Conservation (phyloP, 1,140 invertebrate species). For the Antheraea pernyi region DNA sequence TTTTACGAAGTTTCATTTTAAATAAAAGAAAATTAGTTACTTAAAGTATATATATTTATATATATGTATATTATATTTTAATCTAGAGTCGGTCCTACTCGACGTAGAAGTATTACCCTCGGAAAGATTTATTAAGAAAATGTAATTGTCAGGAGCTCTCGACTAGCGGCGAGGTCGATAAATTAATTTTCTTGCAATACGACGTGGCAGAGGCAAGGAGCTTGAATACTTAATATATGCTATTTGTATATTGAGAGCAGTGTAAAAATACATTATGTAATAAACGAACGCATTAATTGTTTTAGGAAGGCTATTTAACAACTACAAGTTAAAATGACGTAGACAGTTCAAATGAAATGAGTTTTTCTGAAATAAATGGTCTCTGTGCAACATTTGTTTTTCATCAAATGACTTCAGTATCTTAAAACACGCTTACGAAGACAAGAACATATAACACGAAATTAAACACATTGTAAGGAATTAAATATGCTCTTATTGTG, state of each 20-base stretch:
- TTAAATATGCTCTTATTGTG: too few relatives aligned
- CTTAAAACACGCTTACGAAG: too few relatives aligned
- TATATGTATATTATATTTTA: too few relatives aligned
- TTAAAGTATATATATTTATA: too few relatives aligned
- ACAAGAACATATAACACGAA: too few relatives aligned
- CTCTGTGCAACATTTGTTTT: too few relatives aligned
- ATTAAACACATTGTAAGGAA: too few relatives aligned
- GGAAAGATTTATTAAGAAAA: constrained; percentile 44
- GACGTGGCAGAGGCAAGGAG: not conserved
- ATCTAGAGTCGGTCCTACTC: constrained; percentile 1
- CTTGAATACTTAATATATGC: not conserved
- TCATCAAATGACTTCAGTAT: too few relatives aligned
- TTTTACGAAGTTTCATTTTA: too few relatives aligned
- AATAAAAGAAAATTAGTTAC: too few relatives aligned
- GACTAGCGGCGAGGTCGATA: constrained; percentile 25
- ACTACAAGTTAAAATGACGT: not conserved
- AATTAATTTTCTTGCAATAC: constrained; percentile 34
- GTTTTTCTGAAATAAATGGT: too few relatives aligned
- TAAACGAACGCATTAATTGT: not conserved
- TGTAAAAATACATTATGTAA: not conserved
- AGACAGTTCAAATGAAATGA: too few relatives aligned
- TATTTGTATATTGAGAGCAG: not conserved
- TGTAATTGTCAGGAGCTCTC: constrained; percentile 29
- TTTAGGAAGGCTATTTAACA: not conserved
- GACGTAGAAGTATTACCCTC: constrained; percentile 15